Conservation (phyloP, 2,888 invertebrate species). For the Dasypogon diadema region DNA sequence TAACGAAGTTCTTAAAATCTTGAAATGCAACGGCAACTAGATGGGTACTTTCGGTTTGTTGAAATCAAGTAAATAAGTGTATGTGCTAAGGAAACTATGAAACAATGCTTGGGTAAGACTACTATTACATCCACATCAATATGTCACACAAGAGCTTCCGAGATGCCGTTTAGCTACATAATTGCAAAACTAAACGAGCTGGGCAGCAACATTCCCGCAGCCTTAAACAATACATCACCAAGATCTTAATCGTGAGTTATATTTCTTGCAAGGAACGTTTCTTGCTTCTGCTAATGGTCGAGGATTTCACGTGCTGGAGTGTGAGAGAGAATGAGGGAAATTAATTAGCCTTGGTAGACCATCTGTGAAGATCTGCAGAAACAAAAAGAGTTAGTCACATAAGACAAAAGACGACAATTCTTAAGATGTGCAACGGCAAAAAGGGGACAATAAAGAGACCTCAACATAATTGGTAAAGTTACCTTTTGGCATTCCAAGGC, state of each 20-base stretch:
- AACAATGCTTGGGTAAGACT: no score
- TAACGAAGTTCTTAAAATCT: no score
- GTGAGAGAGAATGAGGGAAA: constrained; percentile 54
- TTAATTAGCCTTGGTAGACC: constrained; percentile 54
- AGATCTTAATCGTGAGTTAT: constrained; percentile 55
- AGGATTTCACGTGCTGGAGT: constrained; percentile 36
- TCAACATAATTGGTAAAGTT: constrained; percentile 55
- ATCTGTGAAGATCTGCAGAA: constrained; percentile 50
- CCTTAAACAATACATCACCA: constrained; percentile 56
- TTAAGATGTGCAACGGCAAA: constrained; percentile 31
- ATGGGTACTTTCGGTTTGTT: no score
- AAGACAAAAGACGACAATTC: constrained; percentile 17
- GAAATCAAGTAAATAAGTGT: no score
- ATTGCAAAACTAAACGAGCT: constrained; percentile 56
- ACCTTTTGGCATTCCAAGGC: constrained; percentile 56
- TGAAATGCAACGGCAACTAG: no score
- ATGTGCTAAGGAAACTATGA: no score
- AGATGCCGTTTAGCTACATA: constrained; percentile 57
- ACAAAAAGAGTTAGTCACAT: background rate
- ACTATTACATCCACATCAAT: constrained; percentile 39
- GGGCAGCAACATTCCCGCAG: constrained; percentile 51
- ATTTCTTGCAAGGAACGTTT: constrained; percentile 52
- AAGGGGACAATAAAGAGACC: constrained; percentile 42
- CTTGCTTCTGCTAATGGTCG: constrained; percentile 43
- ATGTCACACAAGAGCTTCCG: constrained; percentile 55